A percentile compares a stretch with the other conserved stretches of the same genome.
These are phyloP conservation scores for Macquaria ambigua DNA, from an alignment of 2,113 vertebrate species.

Conservation along the genomic window DNA sequence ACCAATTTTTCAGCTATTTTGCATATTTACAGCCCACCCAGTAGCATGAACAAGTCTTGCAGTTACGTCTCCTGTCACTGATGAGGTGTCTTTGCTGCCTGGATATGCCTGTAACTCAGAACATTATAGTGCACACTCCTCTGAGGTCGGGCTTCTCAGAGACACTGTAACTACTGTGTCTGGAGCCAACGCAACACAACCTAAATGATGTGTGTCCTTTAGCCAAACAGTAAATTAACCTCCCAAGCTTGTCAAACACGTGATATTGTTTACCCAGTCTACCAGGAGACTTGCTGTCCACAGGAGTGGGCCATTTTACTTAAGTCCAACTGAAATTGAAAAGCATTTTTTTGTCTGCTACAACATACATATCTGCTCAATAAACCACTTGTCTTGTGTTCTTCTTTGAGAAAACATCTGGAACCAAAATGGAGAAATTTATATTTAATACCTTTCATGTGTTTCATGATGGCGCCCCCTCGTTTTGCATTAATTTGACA, in stretches of 20 bases:
- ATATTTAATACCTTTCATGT: not conserved
- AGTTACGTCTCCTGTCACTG: not conserved
- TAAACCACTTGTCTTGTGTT: not conserved
- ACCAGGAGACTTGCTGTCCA: not conserved
- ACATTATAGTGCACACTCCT: not conserved
- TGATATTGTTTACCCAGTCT: not conserved
- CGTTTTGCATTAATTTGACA: not conserved
- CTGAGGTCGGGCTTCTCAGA: conserved; percentile 1
- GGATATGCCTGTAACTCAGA: not conserved
- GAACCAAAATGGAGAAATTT: not conserved
- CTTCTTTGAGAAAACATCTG: not conserved
- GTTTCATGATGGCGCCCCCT: not conserved
- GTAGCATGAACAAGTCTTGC: not conserved
- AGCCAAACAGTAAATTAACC: not conserved
- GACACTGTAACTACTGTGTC: conserved; percentile 14
- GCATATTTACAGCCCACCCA: not conserved
- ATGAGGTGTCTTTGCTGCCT: not conserved
- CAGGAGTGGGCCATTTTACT: not conserved
- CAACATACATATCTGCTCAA: not conserved
- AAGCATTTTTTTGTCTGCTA: not conserved
- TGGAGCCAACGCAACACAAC: not conserved
- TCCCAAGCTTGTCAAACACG: not conserved
- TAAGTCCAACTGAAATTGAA: not conserved
- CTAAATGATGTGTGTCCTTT: conserved; percentile 2
- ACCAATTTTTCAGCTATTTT: not conserved